Conservation (phyloP, 2,113 vertebrate species). For the Psilopogon haemacephalus region DNA sequence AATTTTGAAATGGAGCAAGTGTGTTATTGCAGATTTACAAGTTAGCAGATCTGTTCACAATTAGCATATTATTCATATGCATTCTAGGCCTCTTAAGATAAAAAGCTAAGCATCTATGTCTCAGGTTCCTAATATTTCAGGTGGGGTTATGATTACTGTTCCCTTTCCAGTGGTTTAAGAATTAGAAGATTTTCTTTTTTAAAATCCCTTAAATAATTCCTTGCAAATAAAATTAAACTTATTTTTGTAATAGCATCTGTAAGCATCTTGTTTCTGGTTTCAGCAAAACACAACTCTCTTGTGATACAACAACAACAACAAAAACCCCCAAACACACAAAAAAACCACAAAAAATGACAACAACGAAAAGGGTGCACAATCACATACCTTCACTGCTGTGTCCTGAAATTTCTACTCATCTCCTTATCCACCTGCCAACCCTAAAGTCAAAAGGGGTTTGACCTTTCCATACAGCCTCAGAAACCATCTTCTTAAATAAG, state of each 20-base stretch:
- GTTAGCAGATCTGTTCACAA: neutral
- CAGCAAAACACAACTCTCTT: neutral
- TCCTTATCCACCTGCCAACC: neutral
- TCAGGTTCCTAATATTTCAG: neutral
- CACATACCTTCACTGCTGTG: neutral
- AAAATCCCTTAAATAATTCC: neutral
- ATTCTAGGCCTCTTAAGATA: neutral
- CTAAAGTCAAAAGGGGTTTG: neutral
- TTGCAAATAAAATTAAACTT: slow-evolving; percentile 25
- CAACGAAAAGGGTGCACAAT: neutral
- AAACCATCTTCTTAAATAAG: neutral
- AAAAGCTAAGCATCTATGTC: neutral
- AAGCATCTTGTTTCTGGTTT: neutral
- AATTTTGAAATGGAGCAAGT: slow-evolving; percentile 10
- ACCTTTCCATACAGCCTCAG: neutral
- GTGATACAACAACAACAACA: too few species aligned
- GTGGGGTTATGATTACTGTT: neutral
- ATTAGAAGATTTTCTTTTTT: neutral
- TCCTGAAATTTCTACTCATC: neutral
- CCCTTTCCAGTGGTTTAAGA: neutral
- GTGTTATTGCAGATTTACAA: slow-evolving; percentile 15
- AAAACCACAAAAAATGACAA: too few species aligned
- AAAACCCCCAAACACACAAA: too few species aligned
- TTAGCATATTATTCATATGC: neutral
- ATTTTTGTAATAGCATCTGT: neutral